These are phyloP conservation scores for Ochotona princeps DNA, from an alignment of 2,113 vertebrate species.

Conservation along the genomic window DNA sequence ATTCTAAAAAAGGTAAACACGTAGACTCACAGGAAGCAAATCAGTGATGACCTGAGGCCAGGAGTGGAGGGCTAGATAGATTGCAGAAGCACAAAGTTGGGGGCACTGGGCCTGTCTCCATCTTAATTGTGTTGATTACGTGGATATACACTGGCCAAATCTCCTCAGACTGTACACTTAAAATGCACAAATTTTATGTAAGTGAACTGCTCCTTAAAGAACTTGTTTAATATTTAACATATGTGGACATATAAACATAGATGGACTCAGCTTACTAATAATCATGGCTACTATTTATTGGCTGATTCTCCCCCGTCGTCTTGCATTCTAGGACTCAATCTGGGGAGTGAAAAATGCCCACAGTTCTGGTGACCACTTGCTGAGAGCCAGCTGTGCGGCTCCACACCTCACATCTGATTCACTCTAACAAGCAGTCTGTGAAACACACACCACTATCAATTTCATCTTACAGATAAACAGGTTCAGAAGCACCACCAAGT, in stretches of 20 bases:
- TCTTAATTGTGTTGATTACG: not conserved
- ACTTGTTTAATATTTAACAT: not conserved
- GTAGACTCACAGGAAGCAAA: not conserved
- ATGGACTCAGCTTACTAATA: not conserved
- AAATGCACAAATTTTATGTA: not conserved
- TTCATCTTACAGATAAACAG: not conserved
- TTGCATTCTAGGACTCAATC: not conserved
- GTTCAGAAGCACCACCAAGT: not conserved
- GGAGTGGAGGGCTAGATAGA: not conserved
- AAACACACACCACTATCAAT: not conserved
- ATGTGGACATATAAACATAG: not conserved
- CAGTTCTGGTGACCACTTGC: not conserved
- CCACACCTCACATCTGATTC: not conserved
- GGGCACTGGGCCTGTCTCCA: not conserved
- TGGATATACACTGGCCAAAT: not conserved
- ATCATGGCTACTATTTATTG: not conserved
- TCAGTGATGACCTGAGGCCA: not conserved
- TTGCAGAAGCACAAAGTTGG: not conserved
- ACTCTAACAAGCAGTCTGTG: not conserved
- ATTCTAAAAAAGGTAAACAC: constrained; percentile 7
- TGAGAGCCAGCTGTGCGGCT: not conserved
- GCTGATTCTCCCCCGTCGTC: not conserved
- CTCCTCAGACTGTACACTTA: not conserved
- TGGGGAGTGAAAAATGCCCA: not conserved
- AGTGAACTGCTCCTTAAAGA: not conserved